Evolutionary conservation across 2,888 invertebrate species (phyloP).

Genomic region (Eilema caniola): DNA sequence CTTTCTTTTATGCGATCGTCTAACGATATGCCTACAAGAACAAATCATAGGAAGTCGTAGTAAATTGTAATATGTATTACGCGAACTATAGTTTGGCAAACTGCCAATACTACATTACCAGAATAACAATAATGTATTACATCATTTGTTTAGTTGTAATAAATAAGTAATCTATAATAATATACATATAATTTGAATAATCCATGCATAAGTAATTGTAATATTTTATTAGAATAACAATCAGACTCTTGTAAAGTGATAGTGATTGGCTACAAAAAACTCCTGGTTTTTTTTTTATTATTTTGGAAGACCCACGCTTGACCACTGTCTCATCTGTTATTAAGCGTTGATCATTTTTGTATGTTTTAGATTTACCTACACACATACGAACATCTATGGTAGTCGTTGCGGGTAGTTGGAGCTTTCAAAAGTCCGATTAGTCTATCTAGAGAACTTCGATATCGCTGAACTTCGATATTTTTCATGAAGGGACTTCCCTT

Average conservation of each 20-base stretch:
- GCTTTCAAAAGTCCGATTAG: no score
- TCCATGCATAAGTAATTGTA: background rate
- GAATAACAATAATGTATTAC: conserved; percentile 17
- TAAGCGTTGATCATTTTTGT: no score
- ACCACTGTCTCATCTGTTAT: no score
- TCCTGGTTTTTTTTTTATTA: no score
- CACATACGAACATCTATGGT: no score
- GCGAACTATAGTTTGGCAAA: conserved; percentile 13
- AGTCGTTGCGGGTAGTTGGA: no score
- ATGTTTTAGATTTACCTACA: no score
- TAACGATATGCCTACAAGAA: background rate
- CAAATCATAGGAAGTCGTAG: conserved; percentile 18
- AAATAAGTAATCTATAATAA: conserved; percentile 11
- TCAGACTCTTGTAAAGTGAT: background rate
- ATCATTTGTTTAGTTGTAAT: conserved; percentile 15
- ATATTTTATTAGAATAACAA: background rate
- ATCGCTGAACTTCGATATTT: no score
- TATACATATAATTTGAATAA: conserved; percentile 12
- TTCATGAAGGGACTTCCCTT: no score
- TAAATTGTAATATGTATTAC: conserved; percentile 14
- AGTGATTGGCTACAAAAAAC: no score
- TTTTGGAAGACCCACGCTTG: no score
- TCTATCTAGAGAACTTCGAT: no score
- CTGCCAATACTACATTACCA: conserved; percentile 19
- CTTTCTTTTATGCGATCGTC: background rate